Conservation (phyloP, 2,113 vertebrate genomes). For the Syrrhaptes paradoxus region DNA sequence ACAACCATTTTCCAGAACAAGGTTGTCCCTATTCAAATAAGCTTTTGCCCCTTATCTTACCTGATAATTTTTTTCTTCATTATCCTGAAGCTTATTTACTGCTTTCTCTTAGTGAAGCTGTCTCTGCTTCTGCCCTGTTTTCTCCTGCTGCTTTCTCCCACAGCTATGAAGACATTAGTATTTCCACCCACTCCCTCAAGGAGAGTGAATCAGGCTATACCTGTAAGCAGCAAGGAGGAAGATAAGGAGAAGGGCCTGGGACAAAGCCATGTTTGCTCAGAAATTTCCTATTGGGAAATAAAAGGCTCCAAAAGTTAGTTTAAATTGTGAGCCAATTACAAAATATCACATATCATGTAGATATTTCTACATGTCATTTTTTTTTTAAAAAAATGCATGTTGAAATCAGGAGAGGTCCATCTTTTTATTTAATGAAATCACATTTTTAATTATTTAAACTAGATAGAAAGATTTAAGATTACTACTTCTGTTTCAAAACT, state of each 20-base stretch:
- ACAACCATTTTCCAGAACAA: background rate
- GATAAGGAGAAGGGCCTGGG: background rate
- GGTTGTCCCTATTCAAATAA: background rate
- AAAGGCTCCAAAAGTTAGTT: background rate
- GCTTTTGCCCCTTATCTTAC: background rate
- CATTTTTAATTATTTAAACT: background rate
- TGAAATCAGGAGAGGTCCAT: background rate
- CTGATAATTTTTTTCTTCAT: background rate
- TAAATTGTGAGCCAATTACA: background rate
- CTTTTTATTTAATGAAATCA: background rate
- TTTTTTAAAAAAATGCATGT: background rate
- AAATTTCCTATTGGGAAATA: background rate
- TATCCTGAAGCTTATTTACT: background rate
- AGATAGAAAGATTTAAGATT: background rate
- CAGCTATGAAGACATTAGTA: background rate
- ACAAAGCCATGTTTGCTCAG: background rate
- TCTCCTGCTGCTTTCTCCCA: background rate
- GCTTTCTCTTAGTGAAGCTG: background rate
- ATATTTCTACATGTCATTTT: background rate
- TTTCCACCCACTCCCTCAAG: background rate
- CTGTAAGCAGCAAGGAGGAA: background rate
- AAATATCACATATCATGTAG: background rate
- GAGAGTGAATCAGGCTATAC: background rate
- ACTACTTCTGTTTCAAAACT: background rate
- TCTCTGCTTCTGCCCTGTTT: background rate